Evolutionary conservation across 2,113 vertebrate species (phyloP).

Genomic region (Antennarius striatus): DNA sequence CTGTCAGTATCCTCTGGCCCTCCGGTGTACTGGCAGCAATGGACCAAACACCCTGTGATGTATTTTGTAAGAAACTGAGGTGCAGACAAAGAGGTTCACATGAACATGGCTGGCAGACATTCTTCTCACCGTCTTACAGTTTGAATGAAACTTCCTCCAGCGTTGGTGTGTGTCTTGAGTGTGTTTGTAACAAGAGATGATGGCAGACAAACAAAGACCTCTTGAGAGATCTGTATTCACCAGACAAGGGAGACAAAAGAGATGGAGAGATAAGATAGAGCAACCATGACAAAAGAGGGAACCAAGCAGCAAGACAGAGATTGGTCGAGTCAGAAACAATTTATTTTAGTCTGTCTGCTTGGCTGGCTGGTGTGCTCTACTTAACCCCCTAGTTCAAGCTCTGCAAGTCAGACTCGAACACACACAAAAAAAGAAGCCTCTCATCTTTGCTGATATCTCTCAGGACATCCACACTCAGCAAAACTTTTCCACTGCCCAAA

Average conservation of each 20-base stretch:
- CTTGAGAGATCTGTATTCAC: constrained; percentile 43
- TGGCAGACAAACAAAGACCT: constrained; percentile 44
- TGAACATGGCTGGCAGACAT: constrained; percentile 25
- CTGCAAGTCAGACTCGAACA: constrained; percentile 23
- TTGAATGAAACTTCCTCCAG: constrained; percentile 43
- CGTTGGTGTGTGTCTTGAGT: constrained; percentile 14
- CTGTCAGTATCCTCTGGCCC: constrained; percentile 27
- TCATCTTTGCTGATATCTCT: constrained; percentile 21
- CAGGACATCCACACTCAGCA: background rate
- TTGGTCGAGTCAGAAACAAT: constrained; percentile 48
- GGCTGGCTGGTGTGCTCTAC: constrained; percentile 60
- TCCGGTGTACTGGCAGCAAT: constrained; percentile 16
- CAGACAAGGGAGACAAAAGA: constrained; percentile 49
- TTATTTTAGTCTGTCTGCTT: constrained; percentile 60
- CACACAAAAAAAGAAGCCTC: constrained; percentile 7
- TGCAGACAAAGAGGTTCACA: constrained; percentile 30
- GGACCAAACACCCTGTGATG: constrained; percentile 8
- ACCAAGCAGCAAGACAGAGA: constrained; percentile 34
- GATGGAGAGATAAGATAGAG: constrained; percentile 56
- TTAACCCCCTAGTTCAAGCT: constrained; percentile 57
- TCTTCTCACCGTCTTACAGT: constrained; percentile 28
- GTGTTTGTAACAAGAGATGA: constrained; percentile 41
- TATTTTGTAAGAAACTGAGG: constrained; percentile 17
- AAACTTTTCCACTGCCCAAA: too few relatives aligned
- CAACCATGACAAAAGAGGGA: constrained; percentile 31